Evolutionary conservation across 2,888 invertebrate species (phyloP).

Genomic region (Chalcis sispes): DNA sequence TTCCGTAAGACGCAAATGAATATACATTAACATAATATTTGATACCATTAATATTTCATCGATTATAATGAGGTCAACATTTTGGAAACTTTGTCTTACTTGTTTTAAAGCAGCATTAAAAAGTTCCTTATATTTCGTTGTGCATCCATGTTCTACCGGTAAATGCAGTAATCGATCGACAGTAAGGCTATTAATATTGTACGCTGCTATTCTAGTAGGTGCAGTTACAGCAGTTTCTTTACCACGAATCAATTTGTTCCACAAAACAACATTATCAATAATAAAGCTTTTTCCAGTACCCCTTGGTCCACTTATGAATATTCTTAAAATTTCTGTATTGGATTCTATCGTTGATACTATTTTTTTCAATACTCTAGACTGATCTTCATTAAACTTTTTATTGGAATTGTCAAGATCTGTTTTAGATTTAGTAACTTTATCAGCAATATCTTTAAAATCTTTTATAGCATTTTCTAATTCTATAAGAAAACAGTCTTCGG

Average conservation of each 20-base stretch:
- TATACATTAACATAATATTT: conserved; percentile 32
- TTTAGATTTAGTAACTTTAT: neutral
- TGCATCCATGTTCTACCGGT: conserved; percentile 66
- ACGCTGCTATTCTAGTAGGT: conserved; percentile 69
- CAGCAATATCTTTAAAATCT: neutral
- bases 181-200: conserved; percentile 68
- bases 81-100: neutral
- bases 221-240: conserved; percentile 65
- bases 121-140: conserved; percentile 64
- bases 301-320: conserved; percentile 63
- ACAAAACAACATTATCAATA: conserved; percentile 64
- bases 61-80: conserved; percentile 18
- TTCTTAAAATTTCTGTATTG: conserved; percentile 23
- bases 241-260: conserved; percentile 60
- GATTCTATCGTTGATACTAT: neutral
- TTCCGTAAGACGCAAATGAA: conserved; percentile 54
- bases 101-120: conserved; percentile 62
- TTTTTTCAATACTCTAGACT: conserved; percentile 1
- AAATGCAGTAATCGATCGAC: conserved; percentile 66
- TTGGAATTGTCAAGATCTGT: neutral
- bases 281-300: conserved; percentile 68
- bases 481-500: neutral
- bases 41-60: conserved; percentile 31
- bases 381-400: conserved; percentile 8
- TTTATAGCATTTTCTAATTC: conserved; percentile 13